Evolutionary conservation across 2,797 vertebrate species (phyloP), one percentile per base, ranked within the genome.

Genomic region (Xiphophorus birchmanni): DNA sequence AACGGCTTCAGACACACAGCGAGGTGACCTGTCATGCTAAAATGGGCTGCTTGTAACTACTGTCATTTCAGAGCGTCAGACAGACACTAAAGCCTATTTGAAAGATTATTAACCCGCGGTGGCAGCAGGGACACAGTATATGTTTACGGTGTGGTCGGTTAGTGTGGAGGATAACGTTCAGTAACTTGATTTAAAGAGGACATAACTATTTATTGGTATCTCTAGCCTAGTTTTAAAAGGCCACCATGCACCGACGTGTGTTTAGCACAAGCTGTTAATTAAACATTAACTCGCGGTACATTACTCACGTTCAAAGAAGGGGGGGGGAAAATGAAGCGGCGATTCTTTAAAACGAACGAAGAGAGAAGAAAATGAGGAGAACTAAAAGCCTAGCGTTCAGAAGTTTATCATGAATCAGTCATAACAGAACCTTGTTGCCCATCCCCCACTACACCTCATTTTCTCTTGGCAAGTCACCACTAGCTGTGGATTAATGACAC

Each of bases 1-100:
- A 96, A 96, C 96, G 96, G 97, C 97, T 96, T 94, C 97, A 96
- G 95, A 96, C 95, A 87, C 95, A 94, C 94, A 86, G 87, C 89
- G 88, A 50, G 58, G 86, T 94, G 96, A 97, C 95, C 86, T 3
- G 89, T 63, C 92, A 93, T 80, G 95, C 94, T 26, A 79, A 94
- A 96, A 93, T 94, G 92, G 89, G 93, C 90, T 83, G 83, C 82
- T 83, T 67, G 88, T 82, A 89, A 88, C 90, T 86, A 88, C 88
- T 88, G 86, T 89, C 91, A 92, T 93, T 92, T 91, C 80, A 81
- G 88, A 87, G 72, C 85, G 80, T 65, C 67, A 45, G 86, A 84
- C 47, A 45, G 54, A n/a, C 26, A 29, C n/a, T 71, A 54, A 54
- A 52, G 69, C 76, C 76, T 76, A 85, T 78, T 83, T 26, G 82